A percentile compares a stretch with the other conserved stretches of the same genome.
Evolutionary conservation across 2,113 vertebrate genomes (phyloP).

Genomic region (Sarotherodon lohbergeri): DNA sequence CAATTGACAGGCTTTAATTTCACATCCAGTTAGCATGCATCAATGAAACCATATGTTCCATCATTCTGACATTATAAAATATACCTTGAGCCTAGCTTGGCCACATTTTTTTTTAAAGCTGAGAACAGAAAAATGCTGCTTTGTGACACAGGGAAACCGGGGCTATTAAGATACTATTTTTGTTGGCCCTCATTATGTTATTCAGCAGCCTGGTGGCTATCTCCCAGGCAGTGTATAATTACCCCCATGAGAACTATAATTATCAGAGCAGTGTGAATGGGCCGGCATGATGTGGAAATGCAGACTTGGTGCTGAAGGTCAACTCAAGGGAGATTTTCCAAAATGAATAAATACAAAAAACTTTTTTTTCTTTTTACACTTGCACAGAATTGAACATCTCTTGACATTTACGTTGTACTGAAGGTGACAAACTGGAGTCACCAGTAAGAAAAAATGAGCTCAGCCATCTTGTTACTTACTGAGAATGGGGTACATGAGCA

Average conservation of each 20-base stretch:
- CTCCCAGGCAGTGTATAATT: slow-evolving; percentile 69
- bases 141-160: slow-evolving; percentile 40
- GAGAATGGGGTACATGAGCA: slow-evolving; percentile 97
- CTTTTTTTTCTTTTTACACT: background rate
- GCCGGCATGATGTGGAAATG: slow-evolving; percentile 59
- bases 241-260: slow-evolving; percentile 70
- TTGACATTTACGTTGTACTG: slow-evolving; percentile 15
- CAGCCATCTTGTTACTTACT: slow-evolving; percentile 75
- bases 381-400: slow-evolving; percentile 15
- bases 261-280: slow-evolving; percentile 68
- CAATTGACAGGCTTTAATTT: slow-evolving; percentile 15
- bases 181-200: slow-evolving; percentile 63
- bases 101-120: background rate
- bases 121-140: slow-evolving; percentile 26
- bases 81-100: background rate
- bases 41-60: slow-evolving; percentile 4
- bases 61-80: slow-evolving; percentile 31
- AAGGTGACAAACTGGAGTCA: background rate
- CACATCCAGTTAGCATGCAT: background rate
- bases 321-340: slow-evolving; percentile 47
- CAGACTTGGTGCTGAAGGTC: slow-evolving; percentile 59
- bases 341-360: slow-evolving; percentile 41
- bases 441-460: background rate
- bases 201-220: slow-evolving; percentile 71
- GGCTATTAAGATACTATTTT: slow-evolving; percentile 69